Evolutionary conservation across 2,797 vertebrate genomes (phyloP).

Genomic region (Sphenopsis melanotis): DNA sequence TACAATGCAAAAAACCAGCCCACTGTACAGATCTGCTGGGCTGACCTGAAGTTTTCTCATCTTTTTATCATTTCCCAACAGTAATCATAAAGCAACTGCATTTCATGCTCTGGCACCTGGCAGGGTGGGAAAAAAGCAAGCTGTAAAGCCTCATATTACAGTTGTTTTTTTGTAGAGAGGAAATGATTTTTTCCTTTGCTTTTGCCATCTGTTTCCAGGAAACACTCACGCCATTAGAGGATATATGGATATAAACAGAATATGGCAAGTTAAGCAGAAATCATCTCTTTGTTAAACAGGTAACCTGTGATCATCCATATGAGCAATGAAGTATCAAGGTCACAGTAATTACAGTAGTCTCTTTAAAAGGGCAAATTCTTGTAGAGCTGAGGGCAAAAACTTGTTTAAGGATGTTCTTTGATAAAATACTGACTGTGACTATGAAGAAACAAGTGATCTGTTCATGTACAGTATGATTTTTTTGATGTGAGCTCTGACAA

Average conservation of each 20-base stretch:
- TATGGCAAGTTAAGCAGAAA: conserved; percentile 8
- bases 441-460: not conserved
- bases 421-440: not conserved
- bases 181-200: not conserved
- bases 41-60: not conserved
- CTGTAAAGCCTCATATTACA: not conserved
- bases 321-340: not conserved
- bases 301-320: not conserved
- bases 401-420: not conserved
- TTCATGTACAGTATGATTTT: not conserved
- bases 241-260: not conserved
- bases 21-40: not conserved
- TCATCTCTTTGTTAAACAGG: not conserved
- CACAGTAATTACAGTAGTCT: not conserved
- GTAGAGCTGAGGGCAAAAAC: not conserved
- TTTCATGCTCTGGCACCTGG: not conserved
- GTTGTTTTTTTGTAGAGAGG: not conserved
- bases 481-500: not conserved
- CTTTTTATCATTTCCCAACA: not conserved
- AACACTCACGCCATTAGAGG: not conserved
- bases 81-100: not conserved
- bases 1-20: not conserved
- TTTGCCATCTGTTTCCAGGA: conserved; percentile 29
- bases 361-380: not conserved
- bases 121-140: not conserved